Percentiles rank a stretch among this genome's conserved stretches.
Conservation (phyloP, 2,797 vertebrate genomes). For the Hapalemur alaotrensis region DNA sequence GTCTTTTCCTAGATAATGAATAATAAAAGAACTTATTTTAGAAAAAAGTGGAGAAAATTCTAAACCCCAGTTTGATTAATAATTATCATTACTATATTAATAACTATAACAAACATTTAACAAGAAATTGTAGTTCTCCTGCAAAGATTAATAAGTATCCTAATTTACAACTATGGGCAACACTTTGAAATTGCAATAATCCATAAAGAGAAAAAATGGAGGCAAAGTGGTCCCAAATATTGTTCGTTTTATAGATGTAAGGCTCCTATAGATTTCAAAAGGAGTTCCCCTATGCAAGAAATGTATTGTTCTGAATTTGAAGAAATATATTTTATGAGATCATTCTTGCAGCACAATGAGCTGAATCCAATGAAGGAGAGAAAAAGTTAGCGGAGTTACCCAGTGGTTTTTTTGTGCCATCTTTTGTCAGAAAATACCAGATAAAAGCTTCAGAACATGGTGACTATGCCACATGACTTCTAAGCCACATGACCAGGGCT, state of each 20-base stretch:
- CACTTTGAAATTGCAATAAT: not conserved
- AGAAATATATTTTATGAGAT: not conserved
- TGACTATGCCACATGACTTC: not conserved
- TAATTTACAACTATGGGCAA: not conserved
- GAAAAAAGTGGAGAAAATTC: slow-evolving; percentile 34
- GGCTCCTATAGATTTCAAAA: slow-evolving; percentile 23
- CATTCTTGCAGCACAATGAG: not conserved
- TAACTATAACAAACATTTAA: slow-evolving; percentile 4
- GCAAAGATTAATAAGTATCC: not conserved
- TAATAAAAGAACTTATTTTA: slow-evolving; percentile 45
- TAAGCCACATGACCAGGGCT: not conserved
- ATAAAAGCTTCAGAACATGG: not conserved
- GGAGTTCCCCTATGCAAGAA: not conserved
- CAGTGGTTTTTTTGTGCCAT: not conserved
- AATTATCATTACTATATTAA: not conserved
- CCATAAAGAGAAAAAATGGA: not conserved
- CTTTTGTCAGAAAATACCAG: slow-evolving; percentile 19
- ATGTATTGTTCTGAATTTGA: not conserved
- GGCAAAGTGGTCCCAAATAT: not conserved
- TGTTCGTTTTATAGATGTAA: not conserved
- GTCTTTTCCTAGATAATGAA: slow-evolving; percentile 40
- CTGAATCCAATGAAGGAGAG: not conserved
- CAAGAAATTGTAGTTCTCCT: not conserved
- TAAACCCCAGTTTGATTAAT: slow-evolving; percentile 5
- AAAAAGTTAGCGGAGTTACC: not conserved